Conservation (phyloP, 2,888 invertebrate species). For the Mesoligia furuncula region DNA sequence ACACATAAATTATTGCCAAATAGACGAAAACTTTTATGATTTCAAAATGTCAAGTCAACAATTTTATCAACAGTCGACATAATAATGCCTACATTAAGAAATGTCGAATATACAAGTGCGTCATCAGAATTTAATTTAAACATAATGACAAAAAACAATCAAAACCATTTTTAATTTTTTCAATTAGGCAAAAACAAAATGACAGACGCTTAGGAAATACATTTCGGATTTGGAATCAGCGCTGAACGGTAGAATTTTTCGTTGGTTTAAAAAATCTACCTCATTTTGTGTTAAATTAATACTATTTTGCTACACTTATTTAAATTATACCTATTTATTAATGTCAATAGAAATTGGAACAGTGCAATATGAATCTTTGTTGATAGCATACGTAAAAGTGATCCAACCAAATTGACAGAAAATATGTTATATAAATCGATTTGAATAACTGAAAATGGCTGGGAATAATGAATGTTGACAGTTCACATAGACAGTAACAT, state of each 20-base stretch:
- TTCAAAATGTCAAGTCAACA: conserved; percentile 22
- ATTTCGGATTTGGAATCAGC: conserved; percentile 24
- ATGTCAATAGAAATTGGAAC: conserved; percentile 1
- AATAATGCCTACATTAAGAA: conserved; percentile 16
- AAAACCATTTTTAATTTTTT: no score
- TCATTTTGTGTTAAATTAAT: background rate
- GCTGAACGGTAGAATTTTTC: background rate
- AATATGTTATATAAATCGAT: background rate
- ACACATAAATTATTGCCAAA: conserved; percentile 14
- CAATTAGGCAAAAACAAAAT: conserved; percentile 16
- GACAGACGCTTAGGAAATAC: background rate
- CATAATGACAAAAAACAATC: conserved; percentile 22
- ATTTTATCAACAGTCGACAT: background rate
- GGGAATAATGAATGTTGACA: background rate
- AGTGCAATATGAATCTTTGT: conserved; percentile 29
- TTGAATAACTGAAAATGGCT: background rate
- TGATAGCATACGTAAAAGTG: background rate
- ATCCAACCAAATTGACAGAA: background rate
- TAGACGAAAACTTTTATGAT: conserved; percentile 25
- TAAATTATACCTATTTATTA: background rate
- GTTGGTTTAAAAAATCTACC: background rate
- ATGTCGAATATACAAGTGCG: conserved; percentile 7
- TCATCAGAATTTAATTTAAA: conserved; percentile 28
- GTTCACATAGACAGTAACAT: conserved; percentile 16
- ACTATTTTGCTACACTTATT: background rate